Conservation (phyloP, 2,113 vertebrate species). For the Redunca redunca region DNA sequence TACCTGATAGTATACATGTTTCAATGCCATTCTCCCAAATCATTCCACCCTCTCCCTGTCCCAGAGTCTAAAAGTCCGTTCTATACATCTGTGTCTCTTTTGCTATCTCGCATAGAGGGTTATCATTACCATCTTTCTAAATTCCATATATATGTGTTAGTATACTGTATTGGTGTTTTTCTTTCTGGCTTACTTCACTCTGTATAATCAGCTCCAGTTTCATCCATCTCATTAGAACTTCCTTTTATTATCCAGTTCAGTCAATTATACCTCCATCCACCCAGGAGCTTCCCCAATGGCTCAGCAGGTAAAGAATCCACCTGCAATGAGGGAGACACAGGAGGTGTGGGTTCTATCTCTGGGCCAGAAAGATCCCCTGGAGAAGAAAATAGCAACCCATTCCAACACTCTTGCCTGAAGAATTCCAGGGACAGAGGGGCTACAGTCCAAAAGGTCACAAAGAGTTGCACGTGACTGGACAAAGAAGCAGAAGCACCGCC, state of each 20-base stretch:
- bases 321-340: not conserved
- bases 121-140: too few species aligned
- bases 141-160: too few species aligned
- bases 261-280: not conserved
- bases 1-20: too few species aligned
- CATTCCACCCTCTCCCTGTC: too few species aligned
- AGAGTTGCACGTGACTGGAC: not conserved
- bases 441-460: not conserved
- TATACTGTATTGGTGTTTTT: too few species aligned
- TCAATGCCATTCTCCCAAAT: too few species aligned
- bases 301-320: not conserved
- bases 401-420: not conserved
- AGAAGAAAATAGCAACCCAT: not conserved
- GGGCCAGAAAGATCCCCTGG: not conserved
- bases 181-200: too few species aligned
- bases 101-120: too few species aligned
- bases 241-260: not conserved
- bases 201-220: too few species aligned
- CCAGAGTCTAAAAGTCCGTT: too few species aligned
- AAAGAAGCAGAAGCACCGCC: not conserved
- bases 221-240: too few species aligned
- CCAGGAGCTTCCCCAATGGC: not conserved
- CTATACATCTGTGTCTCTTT: too few species aligned
- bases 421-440: not conserved
- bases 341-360: not conserved